Evolutionary conservation across 2,113 vertebrate species (phyloP), one percentile per base, ranked within the genome.

Genomic region (Azemiops feae): DNA sequence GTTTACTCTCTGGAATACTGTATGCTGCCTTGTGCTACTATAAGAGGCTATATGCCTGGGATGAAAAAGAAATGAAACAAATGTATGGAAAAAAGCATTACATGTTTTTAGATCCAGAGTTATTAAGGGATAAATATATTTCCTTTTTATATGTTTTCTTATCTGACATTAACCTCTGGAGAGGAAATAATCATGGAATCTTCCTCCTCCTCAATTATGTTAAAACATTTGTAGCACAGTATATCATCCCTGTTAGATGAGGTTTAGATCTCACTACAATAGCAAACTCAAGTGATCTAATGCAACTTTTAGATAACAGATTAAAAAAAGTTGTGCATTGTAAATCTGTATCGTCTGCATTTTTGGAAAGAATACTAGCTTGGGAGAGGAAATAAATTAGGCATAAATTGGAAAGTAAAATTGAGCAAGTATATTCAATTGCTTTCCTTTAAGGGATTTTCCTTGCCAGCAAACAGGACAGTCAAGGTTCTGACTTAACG

Each of bases 191-290:
- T 58, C 7, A 22, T 58, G 16, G 2, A 47, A 23, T n/a, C 3
- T 39, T 27, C 50, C 0, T 0, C 1, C 8, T 5, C n/a, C 18
- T 25, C n/a, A 43, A 6, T 50, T 5, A 11, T 27, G 50, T 27
- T 54, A 14, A 69, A 90, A 47, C 25, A 57, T 89, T 60, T 50
- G 45, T 34, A 34, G 60, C 22, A n/a, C 8, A 4, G 20, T 50
- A 30, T 52, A 60, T 60, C 58, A 60, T 20, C 39, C 30, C 12
- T 23, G 86, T 50, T 53, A 43, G 3, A 57, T 53, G 87, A 8
- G 11, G 14, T 53, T 88, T 39, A 57, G 34, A 45, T 39, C 53
- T n/a, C 53, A 39, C 8, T 39, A 22, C 53, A 22, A 34, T 43
- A 58, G 34, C 54, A 45, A 81, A 16, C 10, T 81, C 2, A 54